Evolutionary conservation across 2,888 invertebrate genomes (phyloP).

Genomic region (Enchytraeus crypticus): DNA sequence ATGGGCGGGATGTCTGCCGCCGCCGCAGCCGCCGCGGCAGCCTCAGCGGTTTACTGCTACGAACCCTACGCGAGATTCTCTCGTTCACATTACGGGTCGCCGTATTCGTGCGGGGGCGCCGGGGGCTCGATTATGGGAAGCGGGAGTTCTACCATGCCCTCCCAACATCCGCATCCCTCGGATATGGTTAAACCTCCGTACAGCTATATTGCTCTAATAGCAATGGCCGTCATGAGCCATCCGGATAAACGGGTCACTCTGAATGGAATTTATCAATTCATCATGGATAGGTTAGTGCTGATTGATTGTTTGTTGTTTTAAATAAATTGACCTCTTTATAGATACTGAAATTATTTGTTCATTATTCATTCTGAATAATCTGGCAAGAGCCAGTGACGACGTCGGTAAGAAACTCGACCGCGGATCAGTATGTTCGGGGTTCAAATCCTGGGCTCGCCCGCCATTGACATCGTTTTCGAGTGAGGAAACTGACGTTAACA

Average conservation of each 20-base stretch:
- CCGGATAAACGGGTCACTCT: conserved; percentile 50
- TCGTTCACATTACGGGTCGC: conserved; percentile 1
- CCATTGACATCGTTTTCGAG: no score
- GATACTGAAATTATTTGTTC: no score
- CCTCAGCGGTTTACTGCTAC: conserved; percentile 5
- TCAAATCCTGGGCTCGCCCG: no score
- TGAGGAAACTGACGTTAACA: no score
- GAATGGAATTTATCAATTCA: conserved; percentile 79
- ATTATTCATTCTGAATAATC: no score
- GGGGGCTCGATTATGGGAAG: background rate
- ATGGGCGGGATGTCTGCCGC: conserved; percentile 13
- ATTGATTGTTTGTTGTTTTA: no score
- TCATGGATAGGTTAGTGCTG: conserved; percentile 95
- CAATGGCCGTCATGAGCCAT: conserved; percentile 50
- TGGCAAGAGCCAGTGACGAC: no score
- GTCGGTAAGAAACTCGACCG: no score
- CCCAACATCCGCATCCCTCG: conserved; percentile 35
- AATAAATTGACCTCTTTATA: no score
- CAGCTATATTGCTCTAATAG: conserved; percentile 50
- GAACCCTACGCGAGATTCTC: conserved; percentile 5
- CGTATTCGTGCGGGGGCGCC: background rate
- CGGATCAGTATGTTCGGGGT: no score
- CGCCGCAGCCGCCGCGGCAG: no score
- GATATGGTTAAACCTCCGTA: conserved; percentile 80
- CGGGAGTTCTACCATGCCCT: background rate